Evolutionary conservation across 2,113 vertebrate genomes (phyloP), one percentile per base, ranked within the genome.

Genomic region (Hippocampus mohnikei): DNA sequence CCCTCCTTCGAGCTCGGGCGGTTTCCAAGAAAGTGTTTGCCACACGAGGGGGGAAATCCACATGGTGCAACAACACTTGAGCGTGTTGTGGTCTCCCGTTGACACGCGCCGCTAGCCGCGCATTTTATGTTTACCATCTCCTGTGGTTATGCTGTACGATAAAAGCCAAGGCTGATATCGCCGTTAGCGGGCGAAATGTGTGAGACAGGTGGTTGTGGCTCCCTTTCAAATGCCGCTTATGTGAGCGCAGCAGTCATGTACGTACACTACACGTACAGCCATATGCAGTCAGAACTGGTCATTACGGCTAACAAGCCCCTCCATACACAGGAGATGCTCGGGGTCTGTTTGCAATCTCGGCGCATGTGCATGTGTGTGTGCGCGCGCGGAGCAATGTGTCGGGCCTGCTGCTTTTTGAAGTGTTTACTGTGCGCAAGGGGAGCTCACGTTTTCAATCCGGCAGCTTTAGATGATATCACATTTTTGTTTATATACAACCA

Each of bases 101-200:
- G 83, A 88, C 82, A 88, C 77, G 71, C 67, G 53, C 84, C 75
- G 64, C 77, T 78, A 52, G 75, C 82, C 85, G 66, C 79, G 72
- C 73, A 81, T 82, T 85, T 69, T 76, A 71, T 83, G 81, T 86
- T 86, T 89, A 85, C 80, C 79, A 82, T 85, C 55, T 86, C 85
- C 84, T 87, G 84, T 77, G 87, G 90, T 81, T 73, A 78, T 65
- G 78, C 78, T 78, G 86, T 87, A 87, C 82, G 87, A 83, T 84
- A 81, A 85, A 87, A 85, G 81, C 85, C 81, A 84, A 85, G 84
- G 82, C 80, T 83, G 87, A 87, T 81, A 81, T 81, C 67, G 73
- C 85, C 75, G 79, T 88, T 87, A 88, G 86, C 75, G 84, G 85
- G 85, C 73, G 80, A 63, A 88, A 85, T 80, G 82, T 89, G 87